Percentiles rank a stretch among this genome's conserved stretches.
Conservation (phyloP, 2,113 vertebrate species). For the Catharus bicknelli region DNA sequence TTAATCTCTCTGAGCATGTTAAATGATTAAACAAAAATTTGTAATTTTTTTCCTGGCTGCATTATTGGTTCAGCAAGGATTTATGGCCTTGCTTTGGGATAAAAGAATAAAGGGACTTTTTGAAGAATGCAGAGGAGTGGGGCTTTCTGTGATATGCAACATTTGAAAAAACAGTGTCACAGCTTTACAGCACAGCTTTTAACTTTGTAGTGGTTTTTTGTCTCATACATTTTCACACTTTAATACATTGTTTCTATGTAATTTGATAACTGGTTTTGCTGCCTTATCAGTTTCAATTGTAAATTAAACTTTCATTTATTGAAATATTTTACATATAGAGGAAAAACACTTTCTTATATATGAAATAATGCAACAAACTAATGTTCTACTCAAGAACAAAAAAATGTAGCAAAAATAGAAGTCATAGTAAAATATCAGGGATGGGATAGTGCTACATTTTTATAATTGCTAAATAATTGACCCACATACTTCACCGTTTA, state of each 20-base stretch:
- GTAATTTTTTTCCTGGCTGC: neutral
- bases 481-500: neutral
- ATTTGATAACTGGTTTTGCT: neutral
- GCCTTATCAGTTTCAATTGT: neutral
- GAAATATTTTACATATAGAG: neutral
- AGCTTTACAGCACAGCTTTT: neutral
- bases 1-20: neutral
- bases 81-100: neutral
- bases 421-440: neutral
- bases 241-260: neutral
- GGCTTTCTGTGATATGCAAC: neutral
- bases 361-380: neutral
- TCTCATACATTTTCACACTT: neutral
- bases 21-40: neutral
- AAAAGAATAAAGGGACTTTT: neutral
- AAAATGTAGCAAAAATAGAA: neutral
- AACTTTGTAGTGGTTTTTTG: neutral
- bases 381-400: neutral
- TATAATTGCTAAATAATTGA: neutral
- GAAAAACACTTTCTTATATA: neutral
- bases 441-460: neutral
- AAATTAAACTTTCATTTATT: neutral
- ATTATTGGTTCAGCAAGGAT: neutral
- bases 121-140: neutral
- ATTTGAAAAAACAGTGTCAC: neutral